Percentiles rank a stretch among this genome's conserved stretches.
These are phyloP conservation scores for Drosophila truncata DNA, from an alignment of 1,140 invertebrate species.

Conservation along the genomic window DNA sequence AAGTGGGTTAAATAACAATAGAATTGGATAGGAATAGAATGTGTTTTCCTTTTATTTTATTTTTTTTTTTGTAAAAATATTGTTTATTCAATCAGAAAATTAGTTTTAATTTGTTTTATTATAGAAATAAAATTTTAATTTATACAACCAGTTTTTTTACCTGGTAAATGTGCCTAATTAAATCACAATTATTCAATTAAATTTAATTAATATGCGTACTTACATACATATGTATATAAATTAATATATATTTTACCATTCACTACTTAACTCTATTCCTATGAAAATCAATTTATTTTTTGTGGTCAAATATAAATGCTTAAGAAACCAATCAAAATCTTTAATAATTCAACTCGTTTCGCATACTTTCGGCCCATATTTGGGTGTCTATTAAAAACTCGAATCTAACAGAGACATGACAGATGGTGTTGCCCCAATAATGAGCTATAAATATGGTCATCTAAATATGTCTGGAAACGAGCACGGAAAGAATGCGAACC, in stretches of 20 bases:
- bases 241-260: neutral
- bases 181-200: conserved; percentile 2
- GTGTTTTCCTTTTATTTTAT: neutral
- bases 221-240: neutral
- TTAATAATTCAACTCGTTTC: conserved; percentile 32
- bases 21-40: conserved; percentile 4
- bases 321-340: neutral
- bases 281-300: neutral
- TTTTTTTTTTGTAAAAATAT: neutral
- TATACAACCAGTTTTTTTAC: neutral
- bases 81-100: conserved; percentile 13
- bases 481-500: conserved; percentile 34
- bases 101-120: neutral
- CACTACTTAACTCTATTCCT: neutral
- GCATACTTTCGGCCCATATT: conserved; percentile 49
- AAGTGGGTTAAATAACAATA: neutral
- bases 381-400: conserved; percentile 65
- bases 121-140: neutral
- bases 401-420: conserved; percentile 44
- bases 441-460: conserved; percentile 65
- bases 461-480: conserved; percentile 52
- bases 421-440: conserved; percentile 65
- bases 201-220: neutral
- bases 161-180: neutral
- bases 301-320: conserved; percentile 3